Evolutionary conservation across 2,797 vertebrate genomes (phyloP).

Genomic region (Triplophysa bombifrons): DNA sequence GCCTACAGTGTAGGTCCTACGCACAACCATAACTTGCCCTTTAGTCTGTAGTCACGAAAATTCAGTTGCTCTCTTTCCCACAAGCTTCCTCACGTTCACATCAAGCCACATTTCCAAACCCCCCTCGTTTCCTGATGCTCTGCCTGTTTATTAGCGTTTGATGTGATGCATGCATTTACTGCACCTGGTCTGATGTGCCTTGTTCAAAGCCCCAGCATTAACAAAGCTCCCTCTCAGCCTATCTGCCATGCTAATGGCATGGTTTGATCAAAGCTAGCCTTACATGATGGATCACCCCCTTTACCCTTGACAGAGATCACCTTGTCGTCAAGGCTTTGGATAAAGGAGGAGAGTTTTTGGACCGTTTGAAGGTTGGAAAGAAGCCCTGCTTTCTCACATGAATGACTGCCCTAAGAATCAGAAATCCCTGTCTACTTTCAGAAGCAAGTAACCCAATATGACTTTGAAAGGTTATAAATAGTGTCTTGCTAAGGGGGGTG

Average conservation of each 20-base stretch:
- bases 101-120: constrained; percentile 2
- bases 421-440: constrained; percentile 46
- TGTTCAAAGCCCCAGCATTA: constrained; percentile 35
- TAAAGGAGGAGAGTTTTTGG: constrained; percentile 1
- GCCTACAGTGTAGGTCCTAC: too few relatives aligned
- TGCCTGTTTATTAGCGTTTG: constrained; percentile 39
- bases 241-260: constrained; percentile 40
- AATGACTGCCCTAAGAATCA: constrained; percentile 42
- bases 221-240: constrained; percentile 33
- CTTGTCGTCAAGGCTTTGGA: constrained; percentile 3
- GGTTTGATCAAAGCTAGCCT: constrained; percentile 27
- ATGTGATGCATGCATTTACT: constrained; percentile 3
- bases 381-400: constrained; percentile 17
- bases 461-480: constrained; percentile 72
- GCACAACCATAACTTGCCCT: too few relatives aligned
- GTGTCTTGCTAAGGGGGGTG: constrained; percentile 57
- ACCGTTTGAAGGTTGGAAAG: constrained; percentile 24
- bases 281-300: constrained; percentile 29
- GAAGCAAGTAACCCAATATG: constrained; percentile 51
- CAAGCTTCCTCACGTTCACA: constrained; percentile 1
- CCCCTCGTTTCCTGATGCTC: constrained; percentile 27
- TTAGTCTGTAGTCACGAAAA: not conserved
- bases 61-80: not conserved
- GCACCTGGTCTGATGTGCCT: constrained; percentile 37
- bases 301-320: constrained; percentile 24